Base-by-base conservation (phyloP, 2,113 vertebrate species). In the Lophotis ruficrista region DNA sequence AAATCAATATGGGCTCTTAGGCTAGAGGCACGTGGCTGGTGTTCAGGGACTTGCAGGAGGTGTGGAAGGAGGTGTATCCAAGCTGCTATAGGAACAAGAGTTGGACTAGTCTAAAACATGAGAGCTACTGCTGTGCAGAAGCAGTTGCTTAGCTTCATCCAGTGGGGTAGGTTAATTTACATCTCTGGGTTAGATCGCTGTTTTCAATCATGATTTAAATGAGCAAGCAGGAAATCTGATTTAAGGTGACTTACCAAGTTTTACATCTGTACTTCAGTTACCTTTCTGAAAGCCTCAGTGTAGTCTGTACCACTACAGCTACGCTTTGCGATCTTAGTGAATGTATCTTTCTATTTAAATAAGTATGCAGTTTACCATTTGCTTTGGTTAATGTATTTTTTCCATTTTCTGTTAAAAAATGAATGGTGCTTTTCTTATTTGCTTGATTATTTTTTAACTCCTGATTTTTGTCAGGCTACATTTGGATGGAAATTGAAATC, bases 391-490 rank as follows among this genome's bases (percentile, higher is more conserved):
- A 87, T 68, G 8, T 66, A 21, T 89, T 69, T 87, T 58, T 82
- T 48, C 65, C 7, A 45, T 83, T 72, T 93, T 94, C 65, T 90
- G 45, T 91, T 91, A 30, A 82, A 81, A 94, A 89, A 47, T n/a
- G 76, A 92, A 77, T 71, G 12, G 14, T 89, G 14, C 19, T 89
- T 80, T 93, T 91, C 33, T 91, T 84, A 72, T 79, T 89, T 78
- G 37, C 41, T 64, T 78, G 72, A 81, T 91, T 96, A 64, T 82
- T 81, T 93, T 92, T 94, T 82, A 82, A 82, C 53, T 84, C 91
- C 51, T 79, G 57, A 92, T 84, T 94, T 94, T 81, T 65, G 95
- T 84, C 83, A 76, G 48, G 31, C 73, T 94, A 69, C 22, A 33
- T 87, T 91, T 93, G 54, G 70, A 76, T 87, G 57, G 84, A 87